Evolutionary conservation across 2,113 vertebrate genomes (phyloP).

Genomic region (Callionymus lyra): DNA sequence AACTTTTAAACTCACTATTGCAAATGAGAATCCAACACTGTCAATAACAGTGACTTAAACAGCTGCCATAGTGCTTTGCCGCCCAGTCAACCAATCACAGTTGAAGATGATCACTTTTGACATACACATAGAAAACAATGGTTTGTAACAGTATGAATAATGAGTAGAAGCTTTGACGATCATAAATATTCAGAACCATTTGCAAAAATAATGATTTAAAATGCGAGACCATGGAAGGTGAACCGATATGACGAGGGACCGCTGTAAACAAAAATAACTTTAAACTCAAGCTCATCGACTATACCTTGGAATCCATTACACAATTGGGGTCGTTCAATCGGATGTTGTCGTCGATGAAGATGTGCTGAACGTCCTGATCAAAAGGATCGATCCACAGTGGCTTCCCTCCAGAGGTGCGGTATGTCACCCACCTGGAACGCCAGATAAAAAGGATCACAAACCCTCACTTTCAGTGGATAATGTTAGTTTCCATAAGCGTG

Average conservation of each 20-base stretch:
- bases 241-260: neutral
- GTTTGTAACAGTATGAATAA: neutral
- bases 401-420: slow-evolving; percentile 74
- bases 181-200: neutral
- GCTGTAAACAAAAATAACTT: neutral
- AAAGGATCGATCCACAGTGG: slow-evolving; percentile 82
- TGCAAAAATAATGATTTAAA: neutral
- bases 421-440: slow-evolving; percentile 73
- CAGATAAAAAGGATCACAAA: neutral
- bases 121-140: neutral
- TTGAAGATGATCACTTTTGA: neutral
- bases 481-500: neutral
- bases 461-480: neutral
- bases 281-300: neutral
- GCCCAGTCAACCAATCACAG: no score
- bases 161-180: neutral
- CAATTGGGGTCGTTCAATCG: slow-evolving; percentile 70
- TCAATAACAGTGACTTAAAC: no score
- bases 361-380: slow-evolving; percentile 73
- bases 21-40: no score
- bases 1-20: no score
- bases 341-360: slow-evolving; percentile 88
- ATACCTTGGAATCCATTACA: slow-evolving; percentile 77
- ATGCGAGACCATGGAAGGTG: neutral
- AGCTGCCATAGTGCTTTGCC: no score